phyloP scores from a whole-genome alignment of 1,140 invertebrate species.

The Bombus pascuorum region DNA sequence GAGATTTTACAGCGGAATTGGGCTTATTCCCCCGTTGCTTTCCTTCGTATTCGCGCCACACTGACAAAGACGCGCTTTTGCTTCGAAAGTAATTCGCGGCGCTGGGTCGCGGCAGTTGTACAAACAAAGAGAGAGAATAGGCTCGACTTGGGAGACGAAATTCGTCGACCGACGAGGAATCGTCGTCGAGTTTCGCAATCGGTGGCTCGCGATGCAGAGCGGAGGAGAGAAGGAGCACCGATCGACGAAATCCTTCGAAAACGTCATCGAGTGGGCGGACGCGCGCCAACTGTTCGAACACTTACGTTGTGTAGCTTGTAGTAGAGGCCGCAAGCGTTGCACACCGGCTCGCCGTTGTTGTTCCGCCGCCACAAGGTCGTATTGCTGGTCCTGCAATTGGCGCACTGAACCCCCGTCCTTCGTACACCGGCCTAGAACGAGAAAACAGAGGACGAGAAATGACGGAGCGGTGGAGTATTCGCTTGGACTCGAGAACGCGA shows the following conservation, averaged over 20 bases:
- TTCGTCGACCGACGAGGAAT: neutral
- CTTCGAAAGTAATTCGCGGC: no score
- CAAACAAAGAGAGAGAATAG: conserved; percentile 19
- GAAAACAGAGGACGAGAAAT: neutral
- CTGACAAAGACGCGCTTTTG: no score
- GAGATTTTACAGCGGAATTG: no score
- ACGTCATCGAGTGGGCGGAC: no score
- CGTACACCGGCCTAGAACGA: conserved; percentile 86
- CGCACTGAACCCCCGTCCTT: conserved; percentile 90
- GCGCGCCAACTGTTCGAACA: conserved; percentile 28
- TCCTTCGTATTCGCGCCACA: no score
- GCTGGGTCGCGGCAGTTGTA: conserved; percentile 6
- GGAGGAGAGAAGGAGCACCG: neutral
- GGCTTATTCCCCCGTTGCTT: no score
- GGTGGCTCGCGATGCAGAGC: neutral
- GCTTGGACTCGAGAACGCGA: conserved; percentile 68
- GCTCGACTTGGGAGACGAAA: neutral
- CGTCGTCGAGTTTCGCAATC: neutral
- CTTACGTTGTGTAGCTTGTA: conserved; percentile 94
- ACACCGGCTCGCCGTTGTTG: conserved; percentile 94
- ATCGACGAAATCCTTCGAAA: no score
- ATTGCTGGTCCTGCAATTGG: conserved; percentile 93
- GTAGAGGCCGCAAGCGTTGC: conserved; percentile 96
- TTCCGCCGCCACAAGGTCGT: conserved; percentile 95
- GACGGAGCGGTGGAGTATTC: neutral